phyloP scores from a whole-genome alignment of 2,113 vertebrate genomes.

The Equus przewalskii region DNA sequence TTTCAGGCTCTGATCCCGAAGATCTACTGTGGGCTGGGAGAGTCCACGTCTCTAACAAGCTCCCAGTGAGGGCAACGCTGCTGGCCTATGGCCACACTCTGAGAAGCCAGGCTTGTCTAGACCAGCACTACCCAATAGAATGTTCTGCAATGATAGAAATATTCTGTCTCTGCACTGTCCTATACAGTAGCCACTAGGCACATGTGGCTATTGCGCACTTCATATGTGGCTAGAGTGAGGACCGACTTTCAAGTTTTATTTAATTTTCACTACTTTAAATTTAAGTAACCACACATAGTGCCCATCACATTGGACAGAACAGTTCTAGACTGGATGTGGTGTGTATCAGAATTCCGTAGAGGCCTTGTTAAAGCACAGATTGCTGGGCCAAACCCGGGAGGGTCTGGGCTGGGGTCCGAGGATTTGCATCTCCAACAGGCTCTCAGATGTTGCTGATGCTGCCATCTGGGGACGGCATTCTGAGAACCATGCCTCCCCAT shows the following conservation, averaged over 20 bases:
- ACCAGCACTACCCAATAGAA: neutral
- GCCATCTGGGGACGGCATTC: neutral
- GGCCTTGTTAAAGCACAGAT: neutral
- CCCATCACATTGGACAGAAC: rapidly evolving
- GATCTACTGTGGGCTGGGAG: neutral
- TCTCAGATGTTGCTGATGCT: neutral
- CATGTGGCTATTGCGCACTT: neutral
- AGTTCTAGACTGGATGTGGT: neutral
- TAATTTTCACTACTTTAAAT: neutral
- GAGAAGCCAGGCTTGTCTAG: neutral
- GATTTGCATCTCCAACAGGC: neutral
- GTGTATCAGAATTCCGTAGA: neutral
- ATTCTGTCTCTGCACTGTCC: neutral
- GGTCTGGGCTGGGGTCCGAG: neutral
- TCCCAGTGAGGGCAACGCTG: neutral
- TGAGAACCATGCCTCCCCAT: neutral
- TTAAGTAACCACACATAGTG: neutral
- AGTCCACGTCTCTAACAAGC: neutral
- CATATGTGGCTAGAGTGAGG: neutral
- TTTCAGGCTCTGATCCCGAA: neutral
- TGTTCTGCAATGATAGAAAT: neutral
- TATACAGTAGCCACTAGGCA: neutral
- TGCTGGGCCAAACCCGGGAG: neutral
- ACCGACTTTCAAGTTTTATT: neutral
- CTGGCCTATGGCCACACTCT: rapidly evolving